Base-by-base conservation (phyloP, 2,888 invertebrate species). In the Melanostoma scalare region DNA sequence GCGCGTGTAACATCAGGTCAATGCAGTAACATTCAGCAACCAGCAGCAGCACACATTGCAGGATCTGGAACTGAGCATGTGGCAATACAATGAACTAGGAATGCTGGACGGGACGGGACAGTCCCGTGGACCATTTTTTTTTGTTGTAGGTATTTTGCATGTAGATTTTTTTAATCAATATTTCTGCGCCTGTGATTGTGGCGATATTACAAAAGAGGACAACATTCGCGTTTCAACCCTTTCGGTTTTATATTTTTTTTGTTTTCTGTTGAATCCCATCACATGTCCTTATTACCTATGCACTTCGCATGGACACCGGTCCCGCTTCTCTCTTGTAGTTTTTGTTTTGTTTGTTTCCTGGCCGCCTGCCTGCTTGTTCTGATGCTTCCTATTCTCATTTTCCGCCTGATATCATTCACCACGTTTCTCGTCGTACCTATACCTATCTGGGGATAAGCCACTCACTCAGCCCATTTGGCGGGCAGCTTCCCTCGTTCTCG, bases 211-310 rank as follows among this genome's bases (percentile, higher is more conserved):
- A 79, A 79, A 84, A 84, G 79, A 74, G 84, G 84, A 75, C 79
- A 84, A 63, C 71, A 79, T 71, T 79, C 74, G 71, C 74, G 58
- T 76, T 76, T 84, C 79, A 84, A 84, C 84, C 84, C 84, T 84
- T 84, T 82, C 82, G 73, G 36, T 68, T 68, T 40, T 71, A 20
- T 52, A 4, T 50, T 60, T 36, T 4, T 31, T 56, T 31, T 50
- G 58, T 31, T 1, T 38, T 33, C 20, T 40, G 20, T 73, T 65
- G 9, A 60, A 68, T 77, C 55, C 61, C 72, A 82, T 82, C 84
- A 69, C 69, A 69, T 84, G 84, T 79, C 79, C 84, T 84, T 79
- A 84, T 84, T 79, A 79, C 84, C 84, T 79, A 79, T 84, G 76
- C 81, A 76, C 55, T 77, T 77, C 76, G 72, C 55, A 81, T 76